Evolutionary conservation across 2,113 vertebrate genomes (phyloP).

Genomic region (Muscicapa adusta): DNA sequence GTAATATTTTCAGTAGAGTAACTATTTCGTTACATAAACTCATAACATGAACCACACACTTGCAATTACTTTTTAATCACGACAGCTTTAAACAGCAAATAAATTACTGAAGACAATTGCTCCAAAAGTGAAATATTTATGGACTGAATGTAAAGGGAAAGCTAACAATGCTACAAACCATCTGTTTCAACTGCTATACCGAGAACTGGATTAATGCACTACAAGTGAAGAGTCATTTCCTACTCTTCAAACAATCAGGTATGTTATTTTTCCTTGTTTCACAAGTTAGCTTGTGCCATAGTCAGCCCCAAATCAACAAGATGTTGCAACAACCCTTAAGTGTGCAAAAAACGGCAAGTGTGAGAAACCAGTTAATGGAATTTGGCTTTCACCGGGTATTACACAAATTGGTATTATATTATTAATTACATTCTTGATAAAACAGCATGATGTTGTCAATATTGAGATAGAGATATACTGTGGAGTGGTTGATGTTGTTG

Average conservation of each 20-base stretch:
- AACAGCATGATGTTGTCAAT: not conserved
- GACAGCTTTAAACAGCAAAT: not conserved
- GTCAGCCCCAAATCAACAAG: not conserved
- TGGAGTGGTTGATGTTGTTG: not conserved
- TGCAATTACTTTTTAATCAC: not conserved
- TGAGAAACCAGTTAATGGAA: not conserved
- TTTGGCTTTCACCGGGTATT: not conserved
- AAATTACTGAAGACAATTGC: not conserved
- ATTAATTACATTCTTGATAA: not conserved
- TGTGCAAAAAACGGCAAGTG: not conserved
- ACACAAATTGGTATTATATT: not conserved
- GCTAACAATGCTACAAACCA: not conserved
- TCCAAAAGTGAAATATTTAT: not conserved
- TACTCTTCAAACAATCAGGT: not conserved
- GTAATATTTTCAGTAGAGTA: not conserved
- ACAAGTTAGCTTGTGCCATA: not conserved
- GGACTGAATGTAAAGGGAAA: not conserved
- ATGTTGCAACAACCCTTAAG: not conserved
- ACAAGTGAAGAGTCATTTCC: not conserved
- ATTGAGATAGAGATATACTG: not conserved
- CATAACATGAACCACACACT: not conserved
- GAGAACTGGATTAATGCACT: not conserved
- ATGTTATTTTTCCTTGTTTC: not conserved
- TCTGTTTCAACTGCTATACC: not conserved
- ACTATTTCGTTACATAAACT: not conserved